Evolutionary conservation across 2,113 vertebrate species (phyloP).

Genomic region (Saimiri boliviensis): DNA sequence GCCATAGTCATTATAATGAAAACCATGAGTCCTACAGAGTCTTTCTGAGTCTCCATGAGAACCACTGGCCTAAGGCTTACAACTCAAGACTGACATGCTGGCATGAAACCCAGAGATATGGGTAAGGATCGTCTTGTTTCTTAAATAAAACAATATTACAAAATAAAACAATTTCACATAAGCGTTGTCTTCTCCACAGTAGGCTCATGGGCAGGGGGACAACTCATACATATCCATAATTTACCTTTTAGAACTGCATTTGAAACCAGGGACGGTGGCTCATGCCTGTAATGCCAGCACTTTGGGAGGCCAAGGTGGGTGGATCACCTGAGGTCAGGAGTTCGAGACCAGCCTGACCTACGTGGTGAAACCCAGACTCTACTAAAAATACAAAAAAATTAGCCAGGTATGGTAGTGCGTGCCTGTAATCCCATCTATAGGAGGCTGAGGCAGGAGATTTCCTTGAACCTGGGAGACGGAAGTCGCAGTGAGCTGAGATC

Average conservation of each 20-base stretch:
- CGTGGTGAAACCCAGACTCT: too few relatives aligned
- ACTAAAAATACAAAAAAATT: too few relatives aligned
- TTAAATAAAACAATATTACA: background rate
- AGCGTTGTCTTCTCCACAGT: background rate
- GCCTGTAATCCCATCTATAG: too few relatives aligned
- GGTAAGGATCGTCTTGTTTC: background rate
- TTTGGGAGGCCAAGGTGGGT: too few relatives aligned
- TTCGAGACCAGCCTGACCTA: too few relatives aligned
- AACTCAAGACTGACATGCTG: background rate
- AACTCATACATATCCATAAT: background rate
- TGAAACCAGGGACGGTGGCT: too few relatives aligned
- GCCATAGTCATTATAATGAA: background rate
- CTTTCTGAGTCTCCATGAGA: background rate
- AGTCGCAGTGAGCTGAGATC: too few relatives aligned
- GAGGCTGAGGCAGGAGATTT: too few relatives aligned
- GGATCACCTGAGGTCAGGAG: too few relatives aligned
- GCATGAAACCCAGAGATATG: background rate
- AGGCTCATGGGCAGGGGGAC: background rate
- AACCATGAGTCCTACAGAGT: background rate
- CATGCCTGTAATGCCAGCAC: too few relatives aligned
- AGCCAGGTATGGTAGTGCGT: accelerated
- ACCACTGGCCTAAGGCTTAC: background rate
- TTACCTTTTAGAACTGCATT: background rate
- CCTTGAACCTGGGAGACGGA: too few relatives aligned
- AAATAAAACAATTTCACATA: background rate